Conservation (phyloP, 2,113 vertebrate species). For the Anser brachyrhynchus region DNA sequence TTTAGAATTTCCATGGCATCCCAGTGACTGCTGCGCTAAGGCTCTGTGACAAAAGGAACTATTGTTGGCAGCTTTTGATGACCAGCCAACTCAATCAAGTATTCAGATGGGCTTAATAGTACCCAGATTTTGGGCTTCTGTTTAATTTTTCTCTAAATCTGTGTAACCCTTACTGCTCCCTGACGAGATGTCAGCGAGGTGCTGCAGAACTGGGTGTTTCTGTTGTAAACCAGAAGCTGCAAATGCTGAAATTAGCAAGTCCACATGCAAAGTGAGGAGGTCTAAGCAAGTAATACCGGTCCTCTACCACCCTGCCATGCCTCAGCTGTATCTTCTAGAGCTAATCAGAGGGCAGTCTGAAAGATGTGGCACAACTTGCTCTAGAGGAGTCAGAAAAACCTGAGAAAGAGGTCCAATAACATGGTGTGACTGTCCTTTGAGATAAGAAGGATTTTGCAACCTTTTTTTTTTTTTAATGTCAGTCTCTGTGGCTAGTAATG, state of each 20-base stretch:
- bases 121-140: slow-evolving; percentile 23
- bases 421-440: neutral
- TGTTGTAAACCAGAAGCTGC: neutral
- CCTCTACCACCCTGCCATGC: neutral
- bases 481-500: neutral
- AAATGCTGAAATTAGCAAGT: neutral
- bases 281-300: neutral
- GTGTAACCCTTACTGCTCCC: neutral
- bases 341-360: neutral
- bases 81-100: slow-evolving; percentile 23
- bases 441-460: neutral
- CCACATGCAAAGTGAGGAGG: neutral
- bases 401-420: neutral
- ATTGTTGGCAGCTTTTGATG: slow-evolving; percentile 35
- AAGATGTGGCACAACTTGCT: neutral
- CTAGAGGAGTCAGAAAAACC: neutral
- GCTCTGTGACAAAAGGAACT: slow-evolving; percentile 13
- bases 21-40: neutral
- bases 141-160: slow-evolving; percentile 1
- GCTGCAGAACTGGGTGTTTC: neutral
- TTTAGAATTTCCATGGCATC: slow-evolving; percentile 15
- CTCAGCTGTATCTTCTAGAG: neutral
- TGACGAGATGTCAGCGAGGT: neutral
- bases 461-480: neutral
- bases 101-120: neutral